These are phyloP conservation scores for Zosterops japonicus DNA, from an alignment of 2,113 vertebrate species.

Conservation along the genomic window DNA sequence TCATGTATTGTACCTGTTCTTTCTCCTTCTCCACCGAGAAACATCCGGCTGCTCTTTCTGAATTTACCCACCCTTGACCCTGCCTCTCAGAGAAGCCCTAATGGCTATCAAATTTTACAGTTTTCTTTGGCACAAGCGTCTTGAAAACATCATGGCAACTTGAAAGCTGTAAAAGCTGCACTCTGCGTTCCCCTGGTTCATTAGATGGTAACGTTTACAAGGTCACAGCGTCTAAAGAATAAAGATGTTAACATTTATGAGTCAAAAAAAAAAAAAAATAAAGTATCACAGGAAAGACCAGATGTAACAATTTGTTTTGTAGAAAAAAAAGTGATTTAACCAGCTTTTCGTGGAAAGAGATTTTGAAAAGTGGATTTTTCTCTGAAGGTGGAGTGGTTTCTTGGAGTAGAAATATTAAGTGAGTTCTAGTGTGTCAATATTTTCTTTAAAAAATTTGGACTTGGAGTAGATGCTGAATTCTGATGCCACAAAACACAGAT, in stretches of 20 bases:
- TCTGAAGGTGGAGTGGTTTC: neutral
- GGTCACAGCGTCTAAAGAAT: neutral
- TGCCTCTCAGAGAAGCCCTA: neutral
- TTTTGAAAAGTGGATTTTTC: neutral
- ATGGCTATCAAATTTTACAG: conserved; percentile 52
- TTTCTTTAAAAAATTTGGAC: neutral
- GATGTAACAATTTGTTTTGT: neutral
- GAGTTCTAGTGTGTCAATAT: neutral
- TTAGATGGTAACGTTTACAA: conserved; percentile 1
- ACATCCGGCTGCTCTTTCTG: neutral
- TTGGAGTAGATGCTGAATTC: neutral
- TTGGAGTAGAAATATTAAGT: neutral
- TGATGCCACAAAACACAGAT: neutral
- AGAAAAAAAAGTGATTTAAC: neutral
- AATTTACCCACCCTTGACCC: conserved; percentile 48
- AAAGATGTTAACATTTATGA: neutral
- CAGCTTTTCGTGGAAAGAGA: neutral
- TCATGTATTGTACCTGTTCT: neutral
- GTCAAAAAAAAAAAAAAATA: neutral
- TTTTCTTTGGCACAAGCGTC: conserved; percentile 22
- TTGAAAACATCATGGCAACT: conserved; percentile 59
- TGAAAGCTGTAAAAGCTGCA: conserved; percentile 45
- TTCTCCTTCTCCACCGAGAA: neutral
- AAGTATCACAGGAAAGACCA: neutral
- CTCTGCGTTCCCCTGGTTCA: conserved; percentile 12